Conservation (phyloP, 2,888 invertebrate species). For the Dusona sp. region DNA sequence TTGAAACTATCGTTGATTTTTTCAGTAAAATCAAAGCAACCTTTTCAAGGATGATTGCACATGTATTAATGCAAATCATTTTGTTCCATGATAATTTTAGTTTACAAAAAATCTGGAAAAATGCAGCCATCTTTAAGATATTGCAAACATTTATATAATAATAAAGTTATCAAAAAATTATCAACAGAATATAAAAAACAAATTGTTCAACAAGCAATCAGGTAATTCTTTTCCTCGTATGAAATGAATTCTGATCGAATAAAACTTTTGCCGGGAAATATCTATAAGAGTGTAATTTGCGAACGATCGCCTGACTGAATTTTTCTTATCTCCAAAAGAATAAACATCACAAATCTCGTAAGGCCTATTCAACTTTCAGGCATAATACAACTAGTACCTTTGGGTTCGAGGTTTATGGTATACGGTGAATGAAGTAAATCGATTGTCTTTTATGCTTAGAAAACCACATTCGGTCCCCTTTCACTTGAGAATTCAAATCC, state of each 20-base stretch:
- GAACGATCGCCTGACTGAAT: background rate
- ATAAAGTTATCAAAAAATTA: too few species aligned
- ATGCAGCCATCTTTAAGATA: too few species aligned
- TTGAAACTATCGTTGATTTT: background rate
- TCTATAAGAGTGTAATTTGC: background rate
- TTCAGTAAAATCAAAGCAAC: background rate
- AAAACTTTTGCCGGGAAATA: background rate
- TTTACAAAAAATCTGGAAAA: too few species aligned
- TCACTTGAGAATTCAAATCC: slow-evolving; percentile 55
- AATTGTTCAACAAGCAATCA: too few species aligned
- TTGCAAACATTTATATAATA: too few species aligned
- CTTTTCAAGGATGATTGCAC: too few species aligned
- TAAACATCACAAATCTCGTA: slow-evolving; percentile 8
- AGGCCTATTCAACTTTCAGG: background rate
- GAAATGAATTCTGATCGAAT: too few species aligned
- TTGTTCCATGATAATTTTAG: too few species aligned
- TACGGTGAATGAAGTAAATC: slow-evolving; percentile 42
- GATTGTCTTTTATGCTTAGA: slow-evolving; percentile 40
- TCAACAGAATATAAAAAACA: too few species aligned
- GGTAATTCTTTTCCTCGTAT: too few species aligned
- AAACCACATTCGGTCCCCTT: background rate
- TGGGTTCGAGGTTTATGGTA: background rate
- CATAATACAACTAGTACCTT: background rate
- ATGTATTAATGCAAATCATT: too few species aligned
- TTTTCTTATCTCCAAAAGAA: background rate